Percentiles rank a stretch among this genome's conserved stretches.
These are phyloP conservation scores for Isotomurus palustris DNA, from an alignment of 2,888 invertebrate species.

Conservation along the genomic window DNA sequence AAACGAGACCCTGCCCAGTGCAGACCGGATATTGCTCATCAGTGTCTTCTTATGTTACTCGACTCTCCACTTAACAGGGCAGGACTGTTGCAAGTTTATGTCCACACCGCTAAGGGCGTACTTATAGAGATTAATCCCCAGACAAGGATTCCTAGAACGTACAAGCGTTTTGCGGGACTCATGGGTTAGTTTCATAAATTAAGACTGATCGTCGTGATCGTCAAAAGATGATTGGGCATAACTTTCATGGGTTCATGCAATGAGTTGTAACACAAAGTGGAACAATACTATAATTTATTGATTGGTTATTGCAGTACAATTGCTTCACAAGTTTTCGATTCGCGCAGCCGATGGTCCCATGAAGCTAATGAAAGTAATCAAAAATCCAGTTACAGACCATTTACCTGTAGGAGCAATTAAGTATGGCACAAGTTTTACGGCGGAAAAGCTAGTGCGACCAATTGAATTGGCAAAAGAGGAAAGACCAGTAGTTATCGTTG, in stretches of 20 bases:
- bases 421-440: constrained; percentile 82
- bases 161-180: constrained; percentile 91
- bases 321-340: constrained; percentile 89
- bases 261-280: too few relatives aligned
- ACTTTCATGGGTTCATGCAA: not conserved
- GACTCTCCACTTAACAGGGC: constrained; percentile 96
- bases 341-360: constrained; percentile 83
- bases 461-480: constrained; percentile 70
- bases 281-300: too few relatives aligned
- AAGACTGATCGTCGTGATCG: not conserved
- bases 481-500: constrained; percentile 78
- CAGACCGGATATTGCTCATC: constrained; percentile 95
- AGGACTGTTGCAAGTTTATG: constrained; percentile 83
- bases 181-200: constrained; percentile 79
- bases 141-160: constrained; percentile 93
- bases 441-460: constrained; percentile 65
- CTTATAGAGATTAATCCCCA: constrained; percentile 94
- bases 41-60: constrained; percentile 93
- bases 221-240: not conserved
- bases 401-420: constrained; percentile 91
- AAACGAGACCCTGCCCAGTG: constrained; percentile 81
- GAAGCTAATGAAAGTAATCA: constrained; percentile 90
- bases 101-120: constrained; percentile 86
- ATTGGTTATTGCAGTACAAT: constrained; percentile 69
- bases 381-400: constrained; percentile 91